A percentile compares a stretch with the other conserved stretches of the same genome.
phyloP scores from a whole-genome alignment of 2,113 vertebrate genomes.

The Mobula hypostoma region DNA sequence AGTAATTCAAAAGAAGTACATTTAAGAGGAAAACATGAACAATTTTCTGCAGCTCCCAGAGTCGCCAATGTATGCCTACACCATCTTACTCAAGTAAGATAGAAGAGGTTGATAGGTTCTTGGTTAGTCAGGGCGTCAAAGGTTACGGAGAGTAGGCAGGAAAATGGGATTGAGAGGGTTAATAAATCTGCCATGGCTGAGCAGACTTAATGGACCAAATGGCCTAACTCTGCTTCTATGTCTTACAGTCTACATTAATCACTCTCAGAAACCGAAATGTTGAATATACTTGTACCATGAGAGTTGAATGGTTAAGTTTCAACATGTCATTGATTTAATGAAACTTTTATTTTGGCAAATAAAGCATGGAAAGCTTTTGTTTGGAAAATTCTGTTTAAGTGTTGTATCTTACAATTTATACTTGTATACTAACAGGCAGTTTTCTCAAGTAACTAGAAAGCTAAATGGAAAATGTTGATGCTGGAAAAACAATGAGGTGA shows the following conservation, averaged over 20 bases:
- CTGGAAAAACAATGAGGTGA: conserved; percentile 40
- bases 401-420: conserved; percentile 9
- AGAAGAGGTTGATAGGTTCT: too few species aligned
- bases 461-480: conserved; percentile 42
- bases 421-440: conserved; percentile 34
- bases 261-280: not conserved
- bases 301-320: not conserved
- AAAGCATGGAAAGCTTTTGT: not conserved
- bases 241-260: not conserved
- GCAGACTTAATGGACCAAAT: too few species aligned
- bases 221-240: too few species aligned
- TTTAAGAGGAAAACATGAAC: too few species aligned
- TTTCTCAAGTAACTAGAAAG: conserved; percentile 38
- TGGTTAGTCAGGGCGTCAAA: too few species aligned
- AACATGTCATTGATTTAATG: not conserved
- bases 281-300: not conserved
- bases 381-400: conserved; percentile 18
- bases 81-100: too few species aligned
- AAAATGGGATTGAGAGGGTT: too few species aligned
- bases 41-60: too few species aligned
- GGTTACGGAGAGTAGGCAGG: too few species aligned
- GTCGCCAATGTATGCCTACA: too few species aligned
- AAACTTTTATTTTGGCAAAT: not conserved
- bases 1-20: too few species aligned
- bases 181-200: too few species aligned